Base-by-base conservation (phyloP, 2,888 invertebrate genomes). In the Diarsia rubi region DNA sequence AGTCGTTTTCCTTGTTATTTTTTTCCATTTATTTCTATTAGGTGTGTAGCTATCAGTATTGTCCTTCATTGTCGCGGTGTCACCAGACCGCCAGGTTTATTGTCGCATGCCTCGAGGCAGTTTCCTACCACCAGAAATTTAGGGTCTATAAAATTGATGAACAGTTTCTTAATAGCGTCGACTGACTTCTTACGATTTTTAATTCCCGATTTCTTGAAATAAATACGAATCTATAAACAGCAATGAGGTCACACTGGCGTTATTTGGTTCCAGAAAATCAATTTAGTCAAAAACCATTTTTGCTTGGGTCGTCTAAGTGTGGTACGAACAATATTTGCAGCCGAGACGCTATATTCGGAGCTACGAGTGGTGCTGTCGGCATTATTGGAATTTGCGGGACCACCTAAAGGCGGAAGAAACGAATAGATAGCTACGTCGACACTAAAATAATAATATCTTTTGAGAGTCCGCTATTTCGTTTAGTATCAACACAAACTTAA, bases 131-230 rank as follows among this genome's bases (percentile, higher is more conserved):
- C 91, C 91, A 92, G 90, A 93, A 95, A 95, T 95, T 95, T 94
- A 95, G 93, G 93, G 94, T 91, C 95, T 88, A 95, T 95, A 94
- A 95, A 95, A 95, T 94, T 95, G 95, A 95, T 93, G 94, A 94
- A 95, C 93, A 91, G 91, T 91, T 93, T 93, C 94, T 94, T 95
- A 95, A 94, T 94, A 93, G 90, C 88, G 90, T 88, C 89, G 90
- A 90, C 89, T 90, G 90, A 88, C 88, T 89, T 88, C 88, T 89
- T 88, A 88, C 82, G 87, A 84, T 86, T 91, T 91, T 91, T 88
- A 86, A 88, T 88, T 87, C 85, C 82, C 76, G 72, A 85, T 85
- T 87, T 73, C 82, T 82, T 81, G 71, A 87, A 87, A 87, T 86
- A 82, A 74, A 78, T 70, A 81, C 69, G 65, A 64, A 78, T 85